phyloP scores from a whole-genome alignment of 2,113 vertebrate genomes.

The Malaclemys terrapin region DNA sequence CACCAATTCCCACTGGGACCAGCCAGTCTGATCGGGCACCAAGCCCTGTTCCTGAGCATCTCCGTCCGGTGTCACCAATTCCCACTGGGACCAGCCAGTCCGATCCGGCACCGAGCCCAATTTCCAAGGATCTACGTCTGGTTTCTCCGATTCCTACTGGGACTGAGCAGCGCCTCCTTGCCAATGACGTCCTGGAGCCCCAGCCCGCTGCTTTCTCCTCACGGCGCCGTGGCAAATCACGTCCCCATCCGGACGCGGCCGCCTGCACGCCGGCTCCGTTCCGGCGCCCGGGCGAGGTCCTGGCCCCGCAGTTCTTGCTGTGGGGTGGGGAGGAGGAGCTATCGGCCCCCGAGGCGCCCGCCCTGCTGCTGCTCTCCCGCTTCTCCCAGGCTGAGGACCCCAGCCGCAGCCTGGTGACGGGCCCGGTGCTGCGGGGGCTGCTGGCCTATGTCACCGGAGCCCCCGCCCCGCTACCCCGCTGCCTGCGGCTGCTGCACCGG shows the following conservation, averaged over 20 bases:
- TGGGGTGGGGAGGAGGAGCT: constrained; percentile 72
- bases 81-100: neutral
- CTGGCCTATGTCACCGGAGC: constrained; percentile 86
- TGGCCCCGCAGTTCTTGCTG: constrained; percentile 71
- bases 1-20: neutral
- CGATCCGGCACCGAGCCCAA: neutral
- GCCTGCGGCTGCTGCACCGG: constrained; percentile 83
- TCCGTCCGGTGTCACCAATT: neutral
- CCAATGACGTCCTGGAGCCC: neutral
- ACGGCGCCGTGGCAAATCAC: neutral
- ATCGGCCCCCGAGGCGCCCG: constrained; percentile 87
- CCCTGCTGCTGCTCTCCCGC: constrained; percentile 88
- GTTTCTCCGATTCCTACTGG: neutral
- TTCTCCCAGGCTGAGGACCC: constrained; percentile 90
- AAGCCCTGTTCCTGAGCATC: neutral
- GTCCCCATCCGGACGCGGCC: neutral
- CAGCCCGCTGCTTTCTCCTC: neutral
- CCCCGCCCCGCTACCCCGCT: constrained; percentile 85
- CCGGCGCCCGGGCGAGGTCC: constrained; percentile 8
- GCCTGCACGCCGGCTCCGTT: neutral
- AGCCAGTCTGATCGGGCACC: neutral
- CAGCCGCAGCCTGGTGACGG: constrained; percentile 81
- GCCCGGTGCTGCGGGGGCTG: constrained; percentile 77
- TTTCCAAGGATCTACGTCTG: neutral
- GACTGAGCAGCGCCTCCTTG: neutral